phyloP scores from a whole-genome alignment of 2,797 vertebrate genomes.

The Threskiornis aethiopicus region DNA sequence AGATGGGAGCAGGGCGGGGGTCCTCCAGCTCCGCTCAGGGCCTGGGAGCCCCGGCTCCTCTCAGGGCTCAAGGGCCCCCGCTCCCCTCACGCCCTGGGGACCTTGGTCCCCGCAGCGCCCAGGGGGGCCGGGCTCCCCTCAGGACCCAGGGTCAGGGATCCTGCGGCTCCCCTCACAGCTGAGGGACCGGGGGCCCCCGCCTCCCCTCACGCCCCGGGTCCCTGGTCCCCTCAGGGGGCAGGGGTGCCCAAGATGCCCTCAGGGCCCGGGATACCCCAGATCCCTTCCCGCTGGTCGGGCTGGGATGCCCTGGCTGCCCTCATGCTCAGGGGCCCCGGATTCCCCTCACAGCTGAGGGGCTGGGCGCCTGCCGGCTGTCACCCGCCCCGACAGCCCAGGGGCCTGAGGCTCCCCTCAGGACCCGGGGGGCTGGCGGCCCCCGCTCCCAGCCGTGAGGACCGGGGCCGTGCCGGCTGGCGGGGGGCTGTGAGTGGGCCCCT shows the following conservation, averaged over 20 bases:
- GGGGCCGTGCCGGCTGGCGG: background rate
- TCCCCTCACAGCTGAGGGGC: too few species aligned
- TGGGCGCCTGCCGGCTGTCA: background rate
- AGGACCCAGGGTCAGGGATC: too few species aligned
- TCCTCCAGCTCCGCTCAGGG: background rate
- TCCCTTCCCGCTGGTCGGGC: background rate
- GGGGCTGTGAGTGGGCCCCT: background rate
- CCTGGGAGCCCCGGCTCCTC: background rate
- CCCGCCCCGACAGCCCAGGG: background rate
- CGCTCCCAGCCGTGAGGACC: background rate
- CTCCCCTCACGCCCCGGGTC: rapidly evolving
- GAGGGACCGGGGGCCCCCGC: rapidly evolving
- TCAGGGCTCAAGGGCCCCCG: rapidly evolving
- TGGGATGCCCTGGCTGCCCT: background rate
- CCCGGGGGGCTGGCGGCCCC: rapidly evolving
- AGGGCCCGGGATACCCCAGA: background rate
- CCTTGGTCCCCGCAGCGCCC: background rate
- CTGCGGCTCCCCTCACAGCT: background rate
- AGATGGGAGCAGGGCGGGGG: rapidly evolving
- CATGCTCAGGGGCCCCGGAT: too few species aligned
- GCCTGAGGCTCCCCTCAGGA: background rate
- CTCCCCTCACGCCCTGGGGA: background rate
- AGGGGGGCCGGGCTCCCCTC: too few species aligned
- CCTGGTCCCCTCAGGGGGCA: background rate
- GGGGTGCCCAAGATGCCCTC: background rate